A percentile compares a stretch with the other conserved stretches of the same genome.
These are phyloP conservation scores for Meta bourneti DNA, from an alignment of 2,888 invertebrate species.

Conservation along the genomic window DNA sequence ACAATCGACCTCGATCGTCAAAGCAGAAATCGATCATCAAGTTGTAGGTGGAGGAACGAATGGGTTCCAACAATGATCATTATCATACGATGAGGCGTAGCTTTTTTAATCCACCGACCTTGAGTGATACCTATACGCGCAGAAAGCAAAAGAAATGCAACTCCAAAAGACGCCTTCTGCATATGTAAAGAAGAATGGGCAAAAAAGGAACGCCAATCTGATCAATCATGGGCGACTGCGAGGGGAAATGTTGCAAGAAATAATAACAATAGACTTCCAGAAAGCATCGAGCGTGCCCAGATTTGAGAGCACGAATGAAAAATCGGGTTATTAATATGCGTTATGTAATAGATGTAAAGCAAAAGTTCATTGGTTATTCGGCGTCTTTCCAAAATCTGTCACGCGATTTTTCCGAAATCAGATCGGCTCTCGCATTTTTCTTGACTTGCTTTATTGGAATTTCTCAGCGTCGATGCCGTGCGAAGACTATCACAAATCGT, in stretches of 20 bases:
- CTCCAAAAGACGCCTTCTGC: conserved; percentile 42
- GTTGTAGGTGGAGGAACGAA: conserved; percentile 51
- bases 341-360: conserved; percentile 60
- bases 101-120: conserved; percentile 43
- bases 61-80: conserved; percentile 31
- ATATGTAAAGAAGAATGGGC: conserved; percentile 47
- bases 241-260: conserved; percentile 57
- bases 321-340: conserved; percentile 70
- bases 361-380: conserved; percentile 67
- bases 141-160: conserved; percentile 11
- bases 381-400: conserved; percentile 54
- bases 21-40: neutral
- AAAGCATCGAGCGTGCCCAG: conserved; percentile 43
- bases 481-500: conserved; percentile 17
- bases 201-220: conserved; percentile 39
- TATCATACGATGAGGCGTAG: conserved; percentile 50
- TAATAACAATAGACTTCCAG: conserved; percentile 43
- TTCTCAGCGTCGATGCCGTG: conserved; percentile 39
- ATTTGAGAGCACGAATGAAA: conserved; percentile 25
- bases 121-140: conserved; percentile 38
- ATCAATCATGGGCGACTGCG: conserved; percentile 56
- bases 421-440: conserved; percentile 46
- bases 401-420: conserved; percentile 58
- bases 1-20: neutral
- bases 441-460: conserved; percentile 41